Percentiles rank a stretch among this genome's conserved stretches.
Conservation (phyloP, 1,140 invertebrate species). For the Trichomalopsis sarcophagae region DNA sequence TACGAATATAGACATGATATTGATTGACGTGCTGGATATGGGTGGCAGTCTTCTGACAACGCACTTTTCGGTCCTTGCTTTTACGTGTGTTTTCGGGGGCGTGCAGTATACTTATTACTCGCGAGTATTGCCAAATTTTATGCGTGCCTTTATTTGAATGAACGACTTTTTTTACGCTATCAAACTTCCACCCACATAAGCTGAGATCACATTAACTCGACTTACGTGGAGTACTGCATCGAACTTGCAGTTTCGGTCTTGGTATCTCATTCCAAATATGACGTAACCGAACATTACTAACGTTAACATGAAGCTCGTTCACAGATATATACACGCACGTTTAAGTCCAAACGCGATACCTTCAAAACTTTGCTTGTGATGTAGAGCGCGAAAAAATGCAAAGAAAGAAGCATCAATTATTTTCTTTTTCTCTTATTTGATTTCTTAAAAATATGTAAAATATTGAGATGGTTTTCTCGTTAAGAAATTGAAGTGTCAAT, state of each 20-base stretch:
- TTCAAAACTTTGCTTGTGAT: neutral
- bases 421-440: no score
- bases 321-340: neutral
- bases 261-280: slow-evolving; percentile 12
- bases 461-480: neutral
- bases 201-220: slow-evolving; percentile 38
- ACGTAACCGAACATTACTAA: neutral
- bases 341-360: neutral
- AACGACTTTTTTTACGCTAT: slow-evolving; percentile 54
- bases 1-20: neutral
- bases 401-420: neutral
- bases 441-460: neutral
- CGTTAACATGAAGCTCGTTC: neutral
- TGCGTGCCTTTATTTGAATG: slow-evolving; percentile 67
- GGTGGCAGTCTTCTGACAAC: neutral
- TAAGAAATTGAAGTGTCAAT: neutral
- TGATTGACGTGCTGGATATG: neutral
- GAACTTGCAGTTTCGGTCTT: neutral
- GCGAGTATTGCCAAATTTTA: slow-evolving; percentile 63
- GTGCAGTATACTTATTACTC: slow-evolving; percentile 27
- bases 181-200: slow-evolving; percentile 57
- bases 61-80: slow-evolving; percentile 5
- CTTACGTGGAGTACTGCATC: neutral
- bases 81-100: neutral
- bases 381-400: neutral